Evolutionary conservation across 2,888 invertebrate genomes (phyloP), one percentile per base, ranked within the genome.

Genomic region (Myopa testacea): DNA sequence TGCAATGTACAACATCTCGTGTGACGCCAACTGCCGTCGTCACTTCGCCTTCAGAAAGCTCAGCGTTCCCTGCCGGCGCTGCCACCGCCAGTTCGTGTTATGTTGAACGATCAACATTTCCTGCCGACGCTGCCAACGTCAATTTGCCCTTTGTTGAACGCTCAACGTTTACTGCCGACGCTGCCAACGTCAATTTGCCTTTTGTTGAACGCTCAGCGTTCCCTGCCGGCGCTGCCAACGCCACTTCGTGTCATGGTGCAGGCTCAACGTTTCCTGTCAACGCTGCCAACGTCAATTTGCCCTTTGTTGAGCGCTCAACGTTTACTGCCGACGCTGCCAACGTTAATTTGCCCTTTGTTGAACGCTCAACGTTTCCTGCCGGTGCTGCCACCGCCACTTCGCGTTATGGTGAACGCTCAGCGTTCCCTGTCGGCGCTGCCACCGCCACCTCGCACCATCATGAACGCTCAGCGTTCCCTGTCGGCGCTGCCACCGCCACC

Each of bases 281-380:
- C 55, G 55, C 55, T 55, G 55, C 55, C 55, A 55, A 55, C 55
- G 55, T 55, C 55, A 55, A 55, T 55, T 55, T 55, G 55, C 55
- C 55, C 3, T 55, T 55, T 55, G 26, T 26, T 26, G 26, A 26
- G 2, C 26, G 26, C 26, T 26, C 26, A 26, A 2, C 26, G 26
- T 26, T 26, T 2, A 26, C 1, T 26, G 1, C 26, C 26, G 26
- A 2, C 26, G 26, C 26, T 26, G 1, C 26, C 26, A 26, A 26
- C 26, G 26, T 2, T 2, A 26, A 1, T 26, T 26, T 2, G 26
- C n/a, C n/a, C n/a, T n/a, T n/a, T 26, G 26, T 26, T 2, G 26
- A 1, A 26, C 1, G 26, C 26, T 26, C 26, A 26, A 26, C 26
- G 26, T 26, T 26, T 26, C 26, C 26, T 26, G 26, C 2, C 26